Evolutionary conservation across 2,113 vertebrate species (phyloP).

Genomic region (Numida meleagris): DNA sequence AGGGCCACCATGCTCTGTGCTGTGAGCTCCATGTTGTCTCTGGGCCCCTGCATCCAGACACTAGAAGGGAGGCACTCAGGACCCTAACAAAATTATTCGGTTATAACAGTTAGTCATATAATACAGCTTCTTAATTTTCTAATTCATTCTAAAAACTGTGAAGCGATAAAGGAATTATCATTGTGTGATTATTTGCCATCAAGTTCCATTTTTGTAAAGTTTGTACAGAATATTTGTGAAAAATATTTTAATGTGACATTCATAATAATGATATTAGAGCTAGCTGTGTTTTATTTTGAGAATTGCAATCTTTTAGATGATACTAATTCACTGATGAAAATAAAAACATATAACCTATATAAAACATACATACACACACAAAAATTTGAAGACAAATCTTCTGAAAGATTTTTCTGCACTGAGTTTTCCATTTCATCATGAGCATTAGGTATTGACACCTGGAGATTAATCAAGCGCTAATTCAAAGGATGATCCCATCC

Average conservation of each 20-base stretch:
- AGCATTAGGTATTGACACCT: not conserved
- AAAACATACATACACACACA: not conserved
- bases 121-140: not conserved
- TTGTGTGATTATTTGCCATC: not conserved
- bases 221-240: not conserved
- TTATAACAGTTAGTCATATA: not conserved
- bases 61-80: fast-evolving
- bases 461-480: not conserved
- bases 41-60: fast-evolving
- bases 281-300: not conserved
- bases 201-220: not conserved
- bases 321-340: not conserved
- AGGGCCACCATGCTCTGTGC: not conserved
- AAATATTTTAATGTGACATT: not conserved
- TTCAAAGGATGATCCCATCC: not conserved
- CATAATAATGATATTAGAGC: not conserved
- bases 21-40: not conserved
- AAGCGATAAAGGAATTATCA: not conserved
- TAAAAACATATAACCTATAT: not conserved
- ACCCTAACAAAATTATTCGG: not conserved
- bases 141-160: not conserved
- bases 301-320: not conserved
- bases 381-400: not conserved
- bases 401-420: not conserved
- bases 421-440: not conserved